phyloP scores from a whole-genome alignment of 2,113 vertebrate genomes.

The Falcunculus frontatus region DNA sequence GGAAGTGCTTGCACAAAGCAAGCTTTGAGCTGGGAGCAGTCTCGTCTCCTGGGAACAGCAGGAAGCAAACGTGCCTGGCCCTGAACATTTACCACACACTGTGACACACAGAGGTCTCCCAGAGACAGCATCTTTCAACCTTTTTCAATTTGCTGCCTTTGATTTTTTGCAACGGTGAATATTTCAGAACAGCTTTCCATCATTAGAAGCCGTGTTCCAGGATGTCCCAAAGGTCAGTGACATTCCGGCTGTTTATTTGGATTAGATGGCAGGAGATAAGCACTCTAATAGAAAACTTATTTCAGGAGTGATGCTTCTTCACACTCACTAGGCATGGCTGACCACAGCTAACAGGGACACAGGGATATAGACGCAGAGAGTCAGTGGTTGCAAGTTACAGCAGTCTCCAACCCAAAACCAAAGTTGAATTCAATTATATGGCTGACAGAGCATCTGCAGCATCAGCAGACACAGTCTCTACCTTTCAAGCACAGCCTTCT shows the following conservation, averaged over 20 bases:
- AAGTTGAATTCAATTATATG: background rate
- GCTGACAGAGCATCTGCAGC: conserved; percentile 15
- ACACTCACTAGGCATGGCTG: background rate
- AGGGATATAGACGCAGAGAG: background rate
- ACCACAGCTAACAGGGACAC: background rate
- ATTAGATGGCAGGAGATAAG: conserved; percentile 9
- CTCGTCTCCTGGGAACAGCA: background rate
- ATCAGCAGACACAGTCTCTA: conserved; percentile 3
- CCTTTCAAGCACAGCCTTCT: conserved; percentile 5
- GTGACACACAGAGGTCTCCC: background rate
- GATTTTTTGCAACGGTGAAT: background rate
- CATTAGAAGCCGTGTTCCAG: background rate
- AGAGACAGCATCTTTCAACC: background rate
- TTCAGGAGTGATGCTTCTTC: background rate
- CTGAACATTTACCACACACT: background rate
- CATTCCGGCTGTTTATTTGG: background rate
- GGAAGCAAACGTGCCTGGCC: background rate
- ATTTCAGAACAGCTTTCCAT: conserved; percentile 13
- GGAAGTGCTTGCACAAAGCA: background rate
- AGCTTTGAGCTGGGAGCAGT: background rate
- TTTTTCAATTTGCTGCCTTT: conserved; percentile 27
- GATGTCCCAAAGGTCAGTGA: conserved; percentile 1
- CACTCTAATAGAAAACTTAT: background rate
- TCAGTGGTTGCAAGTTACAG: background rate
- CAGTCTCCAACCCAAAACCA: background rate